Percentiles rank a stretch among this genome's conserved stretches.
Evolutionary conservation across 2,797 vertebrate genomes (phyloP).

Genomic region (Podargus strigoides): DNA sequence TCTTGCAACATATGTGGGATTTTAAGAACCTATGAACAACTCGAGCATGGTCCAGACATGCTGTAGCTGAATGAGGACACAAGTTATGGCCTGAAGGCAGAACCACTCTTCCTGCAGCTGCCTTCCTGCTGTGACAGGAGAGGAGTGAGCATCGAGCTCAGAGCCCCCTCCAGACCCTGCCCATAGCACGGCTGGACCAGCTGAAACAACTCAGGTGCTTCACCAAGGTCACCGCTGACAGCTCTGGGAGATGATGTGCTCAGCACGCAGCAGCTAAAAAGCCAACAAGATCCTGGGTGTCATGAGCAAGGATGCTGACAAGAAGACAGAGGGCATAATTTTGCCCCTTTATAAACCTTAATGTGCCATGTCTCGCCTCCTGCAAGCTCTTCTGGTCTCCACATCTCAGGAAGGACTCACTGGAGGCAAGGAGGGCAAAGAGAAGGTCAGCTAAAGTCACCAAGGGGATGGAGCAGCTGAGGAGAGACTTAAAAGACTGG

Average conservation of each 20-base stretch:
- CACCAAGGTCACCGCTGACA: not conserved
- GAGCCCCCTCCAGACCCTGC: not conserved
- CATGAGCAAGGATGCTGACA: not conserved
- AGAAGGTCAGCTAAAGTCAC: not conserved
- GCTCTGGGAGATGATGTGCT: not conserved
- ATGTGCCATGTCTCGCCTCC: not conserved
- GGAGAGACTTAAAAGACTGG: not conserved
- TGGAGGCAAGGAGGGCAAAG: not conserved
- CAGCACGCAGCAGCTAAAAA: not conserved
- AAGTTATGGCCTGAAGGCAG: not conserved
- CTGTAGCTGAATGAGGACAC: not conserved
- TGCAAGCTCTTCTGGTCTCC: not conserved
- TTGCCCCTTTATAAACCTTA: not conserved
- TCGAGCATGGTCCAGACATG: not conserved
- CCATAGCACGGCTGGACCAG: rapidly evolving
- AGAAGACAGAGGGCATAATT: not conserved
- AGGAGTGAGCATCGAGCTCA: not conserved
- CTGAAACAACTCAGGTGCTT: not conserved
- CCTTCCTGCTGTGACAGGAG: not conserved
- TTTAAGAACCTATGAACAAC: not conserved
- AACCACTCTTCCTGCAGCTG: not conserved
- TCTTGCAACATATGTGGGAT: not conserved
- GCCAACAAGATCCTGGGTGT: not conserved
- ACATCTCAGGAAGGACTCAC: not conserved
- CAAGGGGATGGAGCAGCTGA: not conserved